Percentiles rank a stretch among this genome's conserved stretches.
Evolutionary conservation across 2,113 vertebrate genomes (phyloP).

Genomic region (Daubentonia madagascariensis): DNA sequence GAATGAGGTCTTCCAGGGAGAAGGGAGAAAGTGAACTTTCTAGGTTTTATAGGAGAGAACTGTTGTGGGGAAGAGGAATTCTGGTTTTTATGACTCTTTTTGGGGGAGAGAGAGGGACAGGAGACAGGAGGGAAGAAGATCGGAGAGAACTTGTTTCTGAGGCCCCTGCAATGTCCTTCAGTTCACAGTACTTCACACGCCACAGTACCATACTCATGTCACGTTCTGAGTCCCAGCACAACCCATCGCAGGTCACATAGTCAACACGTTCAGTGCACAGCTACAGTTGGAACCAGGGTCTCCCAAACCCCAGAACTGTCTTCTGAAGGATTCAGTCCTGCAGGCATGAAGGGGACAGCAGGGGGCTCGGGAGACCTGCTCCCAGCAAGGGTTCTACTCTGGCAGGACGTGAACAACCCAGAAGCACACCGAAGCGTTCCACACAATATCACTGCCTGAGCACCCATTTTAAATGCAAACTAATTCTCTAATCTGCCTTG

Average conservation of each 20-base stretch:
- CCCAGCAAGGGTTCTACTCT: neutral
- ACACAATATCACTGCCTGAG: neutral
- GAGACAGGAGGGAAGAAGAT: neutral
- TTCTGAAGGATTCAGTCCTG: neutral
- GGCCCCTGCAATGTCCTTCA: neutral
- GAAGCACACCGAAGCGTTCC: neutral
- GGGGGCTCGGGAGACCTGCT: neutral
- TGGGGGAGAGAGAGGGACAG: neutral
- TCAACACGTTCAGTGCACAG: neutral
- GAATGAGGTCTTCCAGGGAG: neutral
- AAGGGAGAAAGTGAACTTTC: neutral
- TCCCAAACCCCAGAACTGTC: neutral
- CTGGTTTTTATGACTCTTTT: neutral
- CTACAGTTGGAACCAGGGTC: neutral
- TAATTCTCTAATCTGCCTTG: neutral
- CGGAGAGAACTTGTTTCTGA: neutral
- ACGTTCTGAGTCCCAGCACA: neutral
- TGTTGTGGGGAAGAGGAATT: neutral
- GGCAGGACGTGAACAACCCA: neutral
- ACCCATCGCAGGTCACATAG: neutral
- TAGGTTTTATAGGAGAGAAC: neutral
- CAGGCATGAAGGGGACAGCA: neutral
- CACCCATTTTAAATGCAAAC: conserved; percentile 10
- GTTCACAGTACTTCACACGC: neutral
- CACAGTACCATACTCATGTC: neutral